Evolutionary conservation across 1,140 invertebrate species (phyloP).

Genomic region (Teleogryllus occipitalis): DNA sequence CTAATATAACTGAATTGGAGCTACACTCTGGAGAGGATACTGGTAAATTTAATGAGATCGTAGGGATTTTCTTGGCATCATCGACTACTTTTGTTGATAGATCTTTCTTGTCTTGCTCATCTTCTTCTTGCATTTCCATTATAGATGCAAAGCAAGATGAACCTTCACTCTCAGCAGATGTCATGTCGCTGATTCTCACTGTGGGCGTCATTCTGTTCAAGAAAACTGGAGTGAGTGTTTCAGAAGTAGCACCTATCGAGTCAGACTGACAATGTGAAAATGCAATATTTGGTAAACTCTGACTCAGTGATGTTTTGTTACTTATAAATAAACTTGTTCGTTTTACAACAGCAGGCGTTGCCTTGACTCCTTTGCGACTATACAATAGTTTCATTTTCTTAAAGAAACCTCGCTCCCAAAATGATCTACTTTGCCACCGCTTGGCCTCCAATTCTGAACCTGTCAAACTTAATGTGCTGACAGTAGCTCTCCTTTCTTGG

Average conservation of each 20-base stretch:
- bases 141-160: background rate
- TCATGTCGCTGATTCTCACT: background rate
- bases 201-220: background rate
- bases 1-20: background rate
- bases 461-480: conserved; percentile 4
- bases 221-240: background rate
- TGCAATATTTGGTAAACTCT: background rate
- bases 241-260: background rate
- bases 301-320: background rate
- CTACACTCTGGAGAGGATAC: background rate
- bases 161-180: background rate
- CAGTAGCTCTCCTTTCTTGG: background rate
- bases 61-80: background rate
- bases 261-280: background rate
- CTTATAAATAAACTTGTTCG: background rate
- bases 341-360: background rate
- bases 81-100: background rate
- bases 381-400: background rate
- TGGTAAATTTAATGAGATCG: background rate
- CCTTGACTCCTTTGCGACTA: background rate
- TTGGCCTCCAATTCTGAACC: background rate
- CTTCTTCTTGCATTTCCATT: background rate
- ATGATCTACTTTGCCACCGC: background rate
- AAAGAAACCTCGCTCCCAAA: background rate
- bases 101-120: background rate